Evolutionary conservation across 2,888 invertebrate species (phyloP).

Genomic region (Dynastes grantii): DNA sequence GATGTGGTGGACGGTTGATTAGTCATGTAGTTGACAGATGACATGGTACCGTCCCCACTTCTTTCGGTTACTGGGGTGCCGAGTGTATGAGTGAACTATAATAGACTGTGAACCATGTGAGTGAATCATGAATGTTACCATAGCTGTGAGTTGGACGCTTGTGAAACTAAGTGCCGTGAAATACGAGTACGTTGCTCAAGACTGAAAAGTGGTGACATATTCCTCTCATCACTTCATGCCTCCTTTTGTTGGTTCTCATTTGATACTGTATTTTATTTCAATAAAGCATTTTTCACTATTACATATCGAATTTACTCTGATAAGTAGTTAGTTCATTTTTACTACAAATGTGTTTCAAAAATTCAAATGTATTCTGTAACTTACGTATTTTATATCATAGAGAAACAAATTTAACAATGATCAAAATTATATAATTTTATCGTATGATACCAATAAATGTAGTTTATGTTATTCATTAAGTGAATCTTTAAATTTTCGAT

Average conservation of each 20-base stretch:
- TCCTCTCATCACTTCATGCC: slow-evolving; percentile 60
- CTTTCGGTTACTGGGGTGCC: slow-evolving; percentile 65
- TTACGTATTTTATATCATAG: slow-evolving; percentile 48
- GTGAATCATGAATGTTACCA: slow-evolving; percentile 62
- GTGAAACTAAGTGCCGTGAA: slow-evolving; percentile 62
- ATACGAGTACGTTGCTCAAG: slow-evolving; percentile 62
- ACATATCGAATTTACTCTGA: slow-evolving; percentile 60
- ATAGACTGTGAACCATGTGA: slow-evolving; percentile 59
- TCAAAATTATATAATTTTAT: slow-evolving; percentile 31
- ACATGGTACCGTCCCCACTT: slow-evolving; percentile 65
- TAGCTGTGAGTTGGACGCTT: slow-evolving; percentile 61
- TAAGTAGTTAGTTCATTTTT: slow-evolving; percentile 56
- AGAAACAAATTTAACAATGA: slow-evolving; percentile 30
- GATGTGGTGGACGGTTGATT: slow-evolving; percentile 33
- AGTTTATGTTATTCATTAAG: slow-evolving; percentile 35
- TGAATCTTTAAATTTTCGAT: slow-evolving; percentile 43
- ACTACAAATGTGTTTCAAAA: slow-evolving; percentile 54
- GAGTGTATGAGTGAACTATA: slow-evolving; percentile 62
- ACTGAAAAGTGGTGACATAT: slow-evolving; percentile 65
- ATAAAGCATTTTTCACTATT: slow-evolving; percentile 58
- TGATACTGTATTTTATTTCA: slow-evolving; percentile 55
- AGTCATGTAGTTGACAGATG: slow-evolving; percentile 57
- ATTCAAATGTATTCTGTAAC: slow-evolving; percentile 51
- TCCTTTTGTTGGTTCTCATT: slow-evolving; percentile 58
- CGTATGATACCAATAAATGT: slow-evolving; percentile 16